Evolutionary conservation across 2,797 vertebrate species (phyloP), one percentile per base, ranked within the genome.

Genomic region (Eidolon dupreanum): DNA sequence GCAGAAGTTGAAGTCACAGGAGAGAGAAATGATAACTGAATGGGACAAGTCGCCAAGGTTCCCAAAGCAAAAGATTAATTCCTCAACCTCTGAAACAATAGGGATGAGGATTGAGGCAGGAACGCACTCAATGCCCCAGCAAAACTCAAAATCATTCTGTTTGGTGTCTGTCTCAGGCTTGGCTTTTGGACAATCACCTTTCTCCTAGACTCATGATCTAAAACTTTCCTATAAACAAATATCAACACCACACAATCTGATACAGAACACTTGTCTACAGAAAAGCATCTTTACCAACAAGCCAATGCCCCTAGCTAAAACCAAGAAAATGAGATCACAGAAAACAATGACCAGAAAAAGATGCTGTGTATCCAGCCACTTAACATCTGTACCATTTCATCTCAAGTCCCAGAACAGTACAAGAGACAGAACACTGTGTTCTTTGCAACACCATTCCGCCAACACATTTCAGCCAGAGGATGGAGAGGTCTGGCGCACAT

Each of bases 341-440:
- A 97, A 97, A 93, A 68, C 70, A 74, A 90, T 51, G 68, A 73
- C 13, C 77, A 96, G 95, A 97, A 97, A 85, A 95, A 96, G 88
- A 96, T 97, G 84, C 73, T 90, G 26, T 19, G 8, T 82, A 77
- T 24, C 57, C 73, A 92, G 53, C 61, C 92, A 89, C 41, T n/a
- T 46, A 87, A 90, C 19, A 43, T 94, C 94, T 97, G 81, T 8
- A 41, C 73, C 26, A 31, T 73, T 94, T 97, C 95, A 81, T 68
- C 94, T 92, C 15, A 10, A 88, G 65, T 8, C 68, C 87, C 96
- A 55, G 74, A 93, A 49, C 65, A 81, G 49, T 3, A 28, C 85
- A 63, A 75, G 78, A 2, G 17, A 82, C 92, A 46, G 94, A 95
- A 74, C 89, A 86, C 16, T 9, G 86, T 82, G 75, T 95, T 88